phyloP scores from a whole-genome alignment of 2,888 invertebrate genomes.

The Agriopis leucophaearia region DNA sequence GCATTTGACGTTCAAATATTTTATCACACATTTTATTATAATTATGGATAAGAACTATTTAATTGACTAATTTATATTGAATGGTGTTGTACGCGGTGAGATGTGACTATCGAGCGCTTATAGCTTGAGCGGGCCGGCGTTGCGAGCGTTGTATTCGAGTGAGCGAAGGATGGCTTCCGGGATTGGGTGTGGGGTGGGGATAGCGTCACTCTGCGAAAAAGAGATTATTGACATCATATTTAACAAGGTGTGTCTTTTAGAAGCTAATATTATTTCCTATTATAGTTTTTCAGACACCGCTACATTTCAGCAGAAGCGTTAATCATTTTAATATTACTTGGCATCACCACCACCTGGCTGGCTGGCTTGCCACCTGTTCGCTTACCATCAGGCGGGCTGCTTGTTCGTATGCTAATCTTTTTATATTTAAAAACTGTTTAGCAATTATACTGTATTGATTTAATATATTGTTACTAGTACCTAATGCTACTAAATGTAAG shows the following conservation, averaged over 20 bases:
- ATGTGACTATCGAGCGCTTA: conserved; percentile 47
- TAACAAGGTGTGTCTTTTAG: not conserved
- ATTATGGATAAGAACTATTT: conserved; percentile 30
- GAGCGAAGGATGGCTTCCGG: conserved; percentile 79
- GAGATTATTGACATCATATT: not conserved
- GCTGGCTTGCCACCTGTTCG: too few relatives aligned
- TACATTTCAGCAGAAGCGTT: not conserved
- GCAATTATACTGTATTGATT: not conserved
- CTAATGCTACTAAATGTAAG: not conserved
- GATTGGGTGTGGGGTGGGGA: conserved; percentile 83
- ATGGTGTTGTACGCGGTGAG: conserved; percentile 41
- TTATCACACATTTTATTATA: conserved; percentile 52
- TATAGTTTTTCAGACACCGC: not conserved
- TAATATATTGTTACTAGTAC: not conserved
- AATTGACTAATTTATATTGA: conserved; percentile 42
- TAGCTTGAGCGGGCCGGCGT: conserved; percentile 42
- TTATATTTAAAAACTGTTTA: not conserved
- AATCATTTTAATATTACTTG: not conserved
- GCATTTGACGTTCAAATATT: conserved; percentile 43
- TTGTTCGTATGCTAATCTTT: too few relatives aligned
- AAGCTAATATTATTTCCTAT: not conserved
- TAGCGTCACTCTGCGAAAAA: conserved; percentile 64
- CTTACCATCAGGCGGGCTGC: too few relatives aligned
- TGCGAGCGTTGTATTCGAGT: conserved; percentile 64
- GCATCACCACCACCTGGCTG: too few relatives aligned